Evolutionary conservation across 2,888 invertebrate genomes (phyloP).

Genomic region (Drosophila planitibia): DNA sequence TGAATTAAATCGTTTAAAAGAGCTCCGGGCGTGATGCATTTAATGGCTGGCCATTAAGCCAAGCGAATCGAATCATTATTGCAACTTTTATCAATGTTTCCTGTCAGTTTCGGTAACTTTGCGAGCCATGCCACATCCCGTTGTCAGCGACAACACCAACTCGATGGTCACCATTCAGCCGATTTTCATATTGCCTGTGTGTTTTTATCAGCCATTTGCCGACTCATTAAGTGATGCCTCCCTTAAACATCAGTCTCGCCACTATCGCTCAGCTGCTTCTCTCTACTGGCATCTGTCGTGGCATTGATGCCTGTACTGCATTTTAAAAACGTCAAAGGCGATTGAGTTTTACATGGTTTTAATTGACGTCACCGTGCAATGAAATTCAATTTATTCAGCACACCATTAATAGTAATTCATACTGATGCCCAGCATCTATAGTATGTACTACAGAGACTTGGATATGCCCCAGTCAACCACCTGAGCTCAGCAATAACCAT

Average conservation of each 20-base stretch:
- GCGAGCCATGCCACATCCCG: constrained; percentile 55
- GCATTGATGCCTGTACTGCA: constrained; percentile 58
- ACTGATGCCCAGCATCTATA: constrained; percentile 50
- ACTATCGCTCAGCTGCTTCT: constrained; percentile 12
- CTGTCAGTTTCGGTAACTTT: constrained; percentile 69
- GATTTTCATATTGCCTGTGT: constrained; percentile 69
- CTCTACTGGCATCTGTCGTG: constrained; percentile 22
- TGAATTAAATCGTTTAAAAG: constrained; percentile 39
- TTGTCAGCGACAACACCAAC: constrained; percentile 47
- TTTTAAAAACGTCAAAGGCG: constrained; percentile 80
- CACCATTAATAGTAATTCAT: constrained; percentile 77
- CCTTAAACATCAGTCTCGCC: neutral
- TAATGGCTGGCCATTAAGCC: constrained; percentile 66
- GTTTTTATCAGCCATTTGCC: constrained; percentile 82
- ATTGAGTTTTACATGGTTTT: constrained; percentile 84
- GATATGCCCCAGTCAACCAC: constrained; percentile 18
- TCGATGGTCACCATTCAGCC: constrained; percentile 27
- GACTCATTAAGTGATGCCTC: constrained; percentile 76
- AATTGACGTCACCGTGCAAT: constrained; percentile 83
- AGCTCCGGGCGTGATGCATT: constrained; percentile 35
- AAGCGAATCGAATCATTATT: constrained; percentile 52
- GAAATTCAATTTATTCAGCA: constrained; percentile 83
- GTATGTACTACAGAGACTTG: constrained; percentile 7
- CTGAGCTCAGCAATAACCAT: constrained; percentile 6
- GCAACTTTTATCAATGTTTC: constrained; percentile 74